Base-by-base conservation (phyloP, 2,888 invertebrate species). In the Cosmia pyralina region DNA sequence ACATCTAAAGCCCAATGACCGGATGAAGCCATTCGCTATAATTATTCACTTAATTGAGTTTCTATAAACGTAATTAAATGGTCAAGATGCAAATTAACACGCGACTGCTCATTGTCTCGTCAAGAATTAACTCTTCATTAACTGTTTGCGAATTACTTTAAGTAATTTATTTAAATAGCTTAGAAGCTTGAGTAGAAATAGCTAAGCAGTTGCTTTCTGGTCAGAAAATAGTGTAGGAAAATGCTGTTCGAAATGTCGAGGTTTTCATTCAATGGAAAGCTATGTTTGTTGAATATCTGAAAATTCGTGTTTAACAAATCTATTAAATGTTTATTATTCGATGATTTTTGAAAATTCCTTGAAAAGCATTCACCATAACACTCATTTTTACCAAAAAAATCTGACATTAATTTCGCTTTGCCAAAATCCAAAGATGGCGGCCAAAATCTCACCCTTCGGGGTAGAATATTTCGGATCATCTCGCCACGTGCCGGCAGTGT, bases 401-500 rank as follows among this genome's bases (percentile, higher is more conserved):
- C 0, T 11, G 4, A 34, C 19, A 70, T 34, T 28, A 68, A 55
- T 70, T 58, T 69, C 22, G 22, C 52, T 55, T 28, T 46, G 72
- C 75, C 34, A 83, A 79, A 83, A 76, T 79, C 19, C 53, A 83
- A 85, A 85, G 80, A 85, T 85, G 85, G 84, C 82, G 58, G 41
- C 77, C 58, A 76, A 85, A 81, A 83, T 83, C 78, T 81, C 86
- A 87, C 87, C 87, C 85, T 86, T 76, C 71, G 78, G 86, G 72
- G 87, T 90, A 88, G 90, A 91, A 89, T 90, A 91, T 87, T 92
- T 91, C 88, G 84, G 84, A 78, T 78, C 86, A 89, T 82, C 82
- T 77, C 85, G 92, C 92, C 95, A 95, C 95, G 95, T 95, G 95
- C 93, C 88, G 81, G 88, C 93, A 94, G 94, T 93, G 93, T 93